Conservation (phyloP, 1,140 invertebrate species). For the Lutraria rhynchaena region DNA sequence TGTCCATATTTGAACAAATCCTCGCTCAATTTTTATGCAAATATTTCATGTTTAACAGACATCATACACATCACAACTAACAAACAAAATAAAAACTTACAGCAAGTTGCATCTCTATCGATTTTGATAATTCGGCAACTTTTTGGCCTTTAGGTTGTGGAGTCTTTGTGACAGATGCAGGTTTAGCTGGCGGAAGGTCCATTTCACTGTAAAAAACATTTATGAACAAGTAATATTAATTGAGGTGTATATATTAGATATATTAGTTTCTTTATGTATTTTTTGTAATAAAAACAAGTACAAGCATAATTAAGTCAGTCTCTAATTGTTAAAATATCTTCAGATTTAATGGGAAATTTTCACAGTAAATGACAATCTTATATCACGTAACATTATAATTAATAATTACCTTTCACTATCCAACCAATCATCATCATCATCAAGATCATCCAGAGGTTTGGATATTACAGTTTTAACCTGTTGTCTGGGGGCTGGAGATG, state of each 20-base stretch:
- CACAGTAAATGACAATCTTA: too few relatives aligned
- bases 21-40: too few relatives aligned
- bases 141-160: constrained; percentile 70
- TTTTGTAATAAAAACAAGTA: too few relatives aligned
- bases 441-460: constrained; percentile 67
- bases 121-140: constrained; percentile 67
- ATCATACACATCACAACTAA: too few relatives aligned
- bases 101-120: constrained; percentile 71
- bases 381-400: too few relatives aligned
- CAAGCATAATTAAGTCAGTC: too few relatives aligned
- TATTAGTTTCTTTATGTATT: too few relatives aligned
- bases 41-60: too few relatives aligned
- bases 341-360: too few relatives aligned
- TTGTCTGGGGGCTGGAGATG: constrained; percentile 59
- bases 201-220: constrained; percentile 50
- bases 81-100: constrained; percentile 69
- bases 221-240: not conserved
- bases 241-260: not conserved
- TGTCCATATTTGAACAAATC: too few relatives aligned
- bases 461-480: constrained; percentile 61
- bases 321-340: too few relatives aligned
- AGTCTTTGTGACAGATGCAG: constrained; percentile 1
- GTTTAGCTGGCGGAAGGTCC: constrained; percentile 26
- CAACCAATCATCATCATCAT: constrained; percentile 68
- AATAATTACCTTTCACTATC: constrained; percentile 65